Evolutionary conservation across 2,888 invertebrate genomes (phyloP), one percentile per base, ranked within the genome.

Genomic region (Acrobasis repandana): DNA sequence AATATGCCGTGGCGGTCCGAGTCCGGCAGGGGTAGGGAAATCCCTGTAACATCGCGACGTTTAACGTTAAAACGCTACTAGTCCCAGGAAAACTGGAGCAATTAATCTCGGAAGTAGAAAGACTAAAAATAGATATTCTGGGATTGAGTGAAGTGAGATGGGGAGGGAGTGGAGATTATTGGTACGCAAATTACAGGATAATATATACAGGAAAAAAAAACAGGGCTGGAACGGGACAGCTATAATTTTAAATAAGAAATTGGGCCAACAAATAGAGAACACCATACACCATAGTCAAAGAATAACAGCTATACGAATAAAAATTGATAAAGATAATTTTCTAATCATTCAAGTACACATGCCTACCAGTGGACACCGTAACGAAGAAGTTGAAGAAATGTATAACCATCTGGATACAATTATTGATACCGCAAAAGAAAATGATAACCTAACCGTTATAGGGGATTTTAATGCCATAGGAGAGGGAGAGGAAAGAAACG

Each of bases 111-210:
- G 14, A n/a, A 51, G 6, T n/a, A 28, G 28, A n/a, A n/a, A n/a
- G n/a, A n/a, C n/a, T n/a, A n/a, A n/a, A n/a, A n/a, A n/a, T n/a
- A n/a, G n/a, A n/a, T 28, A 28, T 51, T 28, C 15, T 51, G 15
- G 51, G 51, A 2, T 28, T 51, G 33, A 51, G 51, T 28, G 51
- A 51, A n/a, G 51, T 51, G 9, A 51, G 51, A 51, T 51, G 51
- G 51, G 51, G 18, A 51, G 51, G 51, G 11, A 28, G 51, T 51
- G 51, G 51, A 3, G 48, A 48, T 16, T 48, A 48, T 10, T 48
- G 48, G 48, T 6, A 48, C 9, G 48, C 8, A 48, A 48, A 48
- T 16, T 16, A 48, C 15, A 3, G 48, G 4, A 18, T 48, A 10
- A 48, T 48, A 16, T 48, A 48, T 48, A 48, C 16, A 48, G 14